Base-by-base conservation (phyloP, 2,113 vertebrate genomes). In the Sterna hirundo region DNA sequence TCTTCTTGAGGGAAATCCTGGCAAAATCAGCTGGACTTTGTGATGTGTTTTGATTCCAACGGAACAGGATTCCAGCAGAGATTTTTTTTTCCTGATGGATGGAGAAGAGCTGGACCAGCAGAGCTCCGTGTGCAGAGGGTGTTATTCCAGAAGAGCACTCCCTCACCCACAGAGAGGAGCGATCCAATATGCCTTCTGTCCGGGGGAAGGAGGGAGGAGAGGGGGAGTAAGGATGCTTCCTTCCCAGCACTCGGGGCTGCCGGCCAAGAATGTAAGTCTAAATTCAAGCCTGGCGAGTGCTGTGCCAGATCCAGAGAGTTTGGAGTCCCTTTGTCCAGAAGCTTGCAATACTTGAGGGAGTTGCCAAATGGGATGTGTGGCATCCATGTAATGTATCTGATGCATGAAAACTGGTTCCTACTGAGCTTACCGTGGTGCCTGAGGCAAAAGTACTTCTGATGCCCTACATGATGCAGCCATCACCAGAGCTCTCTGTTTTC, bases 271-370 rank as follows among this genome's bases (percentile, higher is more conserved):
- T 90, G 70, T 61, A 60, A 80, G 71, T 87, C 70, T 95, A 85
- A 93, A 94, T 91, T 86, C 86, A 94, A 91, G 70, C 76, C 87
- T 6, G 15, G 58, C 1, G n/a, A 93, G 47, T 54, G 54, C 91
- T 83, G 64, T 95, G 93, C 91, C 84, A 90, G 89, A 96, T 85
- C 47, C 89, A 78, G 57, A 74, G 91, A 94, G 81, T 96, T 90
- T 90, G 82, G 79, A 97, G 96, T 88, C 96, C 95, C 75, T 97
- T 93, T 95, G 91, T 96, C 86, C 96, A 97, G 86, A 51, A 85
- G 75, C 49, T 93, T 84, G 80, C 94, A 65, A 75, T 86, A 92
- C 49, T 40, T 47, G 78, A 65, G 82, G 79, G 64, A 94, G 82
- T 70, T 94, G 95, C 94, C 95, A 96, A 94, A 95, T 81, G 95